phyloP scores from a whole-genome alignment of 1,140 invertebrate species.

The Mactra quadrangularis region DNA sequence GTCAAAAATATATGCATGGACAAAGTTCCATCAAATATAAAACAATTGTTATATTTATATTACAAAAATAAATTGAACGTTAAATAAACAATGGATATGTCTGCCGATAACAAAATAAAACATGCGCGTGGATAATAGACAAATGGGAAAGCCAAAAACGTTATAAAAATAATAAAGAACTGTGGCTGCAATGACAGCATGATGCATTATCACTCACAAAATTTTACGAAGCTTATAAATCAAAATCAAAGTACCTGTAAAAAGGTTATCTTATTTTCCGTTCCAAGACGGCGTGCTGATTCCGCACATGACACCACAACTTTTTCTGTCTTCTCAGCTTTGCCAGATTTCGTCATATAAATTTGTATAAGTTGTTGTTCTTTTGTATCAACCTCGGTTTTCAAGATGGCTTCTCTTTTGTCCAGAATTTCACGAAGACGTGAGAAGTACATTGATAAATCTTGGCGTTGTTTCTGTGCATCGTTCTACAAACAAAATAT shows the following conservation, averaged over 20 bases:
- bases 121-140: too few species aligned
- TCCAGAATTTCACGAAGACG: constrained; percentile 28
- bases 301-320: not conserved
- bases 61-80: too few species aligned
- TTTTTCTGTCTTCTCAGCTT: constrained; percentile 24
- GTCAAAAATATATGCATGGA: too few species aligned
- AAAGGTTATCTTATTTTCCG: constrained; percentile 34
- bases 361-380: constrained; percentile 16
- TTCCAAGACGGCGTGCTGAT: not conserved
- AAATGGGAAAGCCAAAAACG: too few species aligned
- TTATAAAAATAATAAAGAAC: too few species aligned
- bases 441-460: constrained; percentile 21
- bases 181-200: too few species aligned
- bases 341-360: constrained; percentile 26
- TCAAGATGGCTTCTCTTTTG: constrained; percentile 13
- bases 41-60: too few species aligned
- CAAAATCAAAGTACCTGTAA: constrained; percentile 35
- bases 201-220: too few species aligned
- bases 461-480: constrained; percentile 27
- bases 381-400: constrained; percentile 6
- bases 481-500: not conserved
- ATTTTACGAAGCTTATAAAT: too few species aligned
- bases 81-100: too few species aligned
- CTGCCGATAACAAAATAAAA: too few species aligned
- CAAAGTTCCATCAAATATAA: too few species aligned